A percentile compares a stretch with the other conserved stretches of the same genome.
phyloP scores from a whole-genome alignment of 1,140 invertebrate genomes.

The Venturia canescens region DNA sequence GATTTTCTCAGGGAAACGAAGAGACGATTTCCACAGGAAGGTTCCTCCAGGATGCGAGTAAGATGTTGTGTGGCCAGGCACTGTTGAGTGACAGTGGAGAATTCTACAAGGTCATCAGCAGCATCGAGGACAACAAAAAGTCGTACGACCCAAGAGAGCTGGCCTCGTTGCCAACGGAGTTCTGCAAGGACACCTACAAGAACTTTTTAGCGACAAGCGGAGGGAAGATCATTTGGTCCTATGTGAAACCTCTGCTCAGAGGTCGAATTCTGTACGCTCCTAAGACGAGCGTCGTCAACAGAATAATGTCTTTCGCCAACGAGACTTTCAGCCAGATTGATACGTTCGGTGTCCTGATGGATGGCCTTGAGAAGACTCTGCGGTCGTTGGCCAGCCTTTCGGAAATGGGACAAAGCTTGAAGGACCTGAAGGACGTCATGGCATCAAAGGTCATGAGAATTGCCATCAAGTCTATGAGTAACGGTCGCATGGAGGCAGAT shows the following conservation, averaged over 20 bases:
- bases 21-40: slow-evolving; percentile 58
- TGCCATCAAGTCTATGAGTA: slow-evolving; percentile 67
- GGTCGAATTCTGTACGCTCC: slow-evolving; percentile 82
- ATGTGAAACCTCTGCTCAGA: slow-evolving; percentile 81
- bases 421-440: slow-evolving; percentile 74
- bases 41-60: slow-evolving; percentile 78
- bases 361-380: slow-evolving; percentile 74
- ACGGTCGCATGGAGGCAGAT: slow-evolving; percentile 62
- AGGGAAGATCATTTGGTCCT: slow-evolving; percentile 83
- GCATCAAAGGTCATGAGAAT: slow-evolving; percentile 70
- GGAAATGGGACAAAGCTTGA: slow-evolving; percentile 74
- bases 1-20: slow-evolving; percentile 4
- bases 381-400: slow-evolving; percentile 73
- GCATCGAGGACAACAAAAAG: slow-evolving; percentile 76
- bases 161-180: slow-evolving; percentile 80
- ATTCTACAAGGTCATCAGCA: slow-evolving; percentile 77
- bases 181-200: slow-evolving; percentile 80
- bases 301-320: slow-evolving; percentile 79
- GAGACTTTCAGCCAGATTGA: slow-evolving; percentile 79
- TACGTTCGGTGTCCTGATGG: slow-evolving; percentile 74
- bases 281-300: slow-evolving; percentile 70
- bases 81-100: slow-evolving; percentile 73
- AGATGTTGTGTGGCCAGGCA: slow-evolving; percentile 80
- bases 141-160: slow-evolving; percentile 76
- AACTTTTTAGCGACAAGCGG: slow-evolving; percentile 78